Conservation (phyloP, 1,140 invertebrate genomes). For the Drosophila bifasciata region DNA sequence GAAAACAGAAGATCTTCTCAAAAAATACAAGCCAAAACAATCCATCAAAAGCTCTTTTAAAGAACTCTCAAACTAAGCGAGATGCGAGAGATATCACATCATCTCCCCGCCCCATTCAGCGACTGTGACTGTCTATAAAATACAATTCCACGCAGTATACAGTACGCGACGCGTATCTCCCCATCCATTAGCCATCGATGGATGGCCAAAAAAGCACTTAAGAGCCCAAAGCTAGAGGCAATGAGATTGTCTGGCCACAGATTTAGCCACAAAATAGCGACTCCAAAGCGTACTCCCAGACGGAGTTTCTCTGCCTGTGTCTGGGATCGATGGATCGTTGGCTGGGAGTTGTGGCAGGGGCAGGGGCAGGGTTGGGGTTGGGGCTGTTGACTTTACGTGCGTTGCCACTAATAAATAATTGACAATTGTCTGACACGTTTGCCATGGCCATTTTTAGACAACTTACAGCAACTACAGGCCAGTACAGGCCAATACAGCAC, state of each 20-base stretch:
- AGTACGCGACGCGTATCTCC: neutral
- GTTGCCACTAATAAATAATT: conserved; percentile 82
- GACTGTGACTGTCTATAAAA: neutral
- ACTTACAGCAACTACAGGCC: conserved; percentile 29
- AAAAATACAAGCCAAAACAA: no score
- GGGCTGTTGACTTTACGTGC: conserved; percentile 53
- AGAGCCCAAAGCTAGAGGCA: conserved; percentile 45
- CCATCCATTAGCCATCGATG: conserved; percentile 42
- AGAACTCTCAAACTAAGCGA: no score
- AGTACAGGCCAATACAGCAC: neutral
- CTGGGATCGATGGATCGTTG: conserved; percentile 29
- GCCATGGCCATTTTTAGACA: conserved; percentile 78
- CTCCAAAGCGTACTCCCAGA: conserved; percentile 11
- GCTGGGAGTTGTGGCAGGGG: no score
- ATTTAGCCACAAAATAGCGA: conserved; percentile 9
- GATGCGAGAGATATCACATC: conserved; percentile 29
- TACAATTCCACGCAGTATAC: conserved; percentile 4
- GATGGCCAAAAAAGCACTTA: conserved; percentile 52
- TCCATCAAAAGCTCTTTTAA: no score
- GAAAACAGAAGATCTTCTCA: neutral
- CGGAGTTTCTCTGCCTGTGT: conserved; percentile 23
- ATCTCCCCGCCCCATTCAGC: conserved; percentile 8
- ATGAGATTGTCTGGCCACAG: conserved; percentile 22
- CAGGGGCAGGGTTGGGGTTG: no score
- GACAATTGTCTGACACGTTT: conserved; percentile 81